These are phyloP conservation scores for Heliconius cydno DNA, from an alignment of 2,888 invertebrate genomes.

Conservation along the genomic window DNA sequence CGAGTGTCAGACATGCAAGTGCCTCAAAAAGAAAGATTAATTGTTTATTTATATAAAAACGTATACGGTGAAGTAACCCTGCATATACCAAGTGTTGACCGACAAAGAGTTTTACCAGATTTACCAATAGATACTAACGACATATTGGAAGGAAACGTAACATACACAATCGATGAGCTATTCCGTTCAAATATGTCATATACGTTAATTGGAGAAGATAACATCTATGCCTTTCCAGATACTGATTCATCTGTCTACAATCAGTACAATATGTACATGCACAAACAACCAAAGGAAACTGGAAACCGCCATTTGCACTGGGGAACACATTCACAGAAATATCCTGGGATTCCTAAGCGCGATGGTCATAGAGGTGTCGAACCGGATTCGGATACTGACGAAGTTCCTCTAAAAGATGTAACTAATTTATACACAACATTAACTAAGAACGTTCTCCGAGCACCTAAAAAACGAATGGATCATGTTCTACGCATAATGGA, in stretches of 20 bases:
- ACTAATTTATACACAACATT: not conserved
- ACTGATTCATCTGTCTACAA: not conserved
- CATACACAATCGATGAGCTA: constrained; percentile 5
- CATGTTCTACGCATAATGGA: not conserved
- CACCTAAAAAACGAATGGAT: not conserved
- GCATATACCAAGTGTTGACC: constrained; percentile 59
- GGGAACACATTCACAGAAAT: not conserved
- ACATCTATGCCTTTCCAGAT: not conserved
- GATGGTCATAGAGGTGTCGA: not conserved
- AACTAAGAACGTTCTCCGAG: not conserved
- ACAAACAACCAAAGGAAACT: not conserved
- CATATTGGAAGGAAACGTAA: constrained; percentile 43
- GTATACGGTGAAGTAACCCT: constrained; percentile 50
- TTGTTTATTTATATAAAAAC: constrained; percentile 62
- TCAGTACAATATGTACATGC: not conserved
- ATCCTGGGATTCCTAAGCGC: not conserved
- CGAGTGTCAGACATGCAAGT: constrained; percentile 51
- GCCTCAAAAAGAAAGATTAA: constrained; percentile 56
- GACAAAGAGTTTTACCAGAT: constrained; percentile 64
- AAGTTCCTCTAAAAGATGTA: not conserved
- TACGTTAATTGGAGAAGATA: not conserved
- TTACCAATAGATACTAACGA: constrained; percentile 56
- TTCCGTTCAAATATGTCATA: constrained; percentile 15
- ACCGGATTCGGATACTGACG: not conserved
- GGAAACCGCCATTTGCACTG: no score